Evolutionary conservation across 2,113 vertebrate genomes (phyloP).

Genomic region (Arothron firmamentum): DNA sequence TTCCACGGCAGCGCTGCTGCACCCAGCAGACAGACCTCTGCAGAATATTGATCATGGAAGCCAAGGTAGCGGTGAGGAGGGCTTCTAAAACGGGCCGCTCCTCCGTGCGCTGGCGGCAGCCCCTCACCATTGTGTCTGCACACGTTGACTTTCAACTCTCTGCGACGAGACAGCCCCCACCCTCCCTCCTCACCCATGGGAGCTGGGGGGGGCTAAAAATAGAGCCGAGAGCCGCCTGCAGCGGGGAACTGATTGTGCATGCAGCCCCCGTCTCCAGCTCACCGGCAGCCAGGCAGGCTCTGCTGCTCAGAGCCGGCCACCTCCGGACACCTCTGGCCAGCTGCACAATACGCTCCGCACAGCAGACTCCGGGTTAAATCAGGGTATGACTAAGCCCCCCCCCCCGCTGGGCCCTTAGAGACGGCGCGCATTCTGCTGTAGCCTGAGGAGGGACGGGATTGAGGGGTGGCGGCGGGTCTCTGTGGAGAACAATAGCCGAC

Average conservation of each 20-base stretch:
- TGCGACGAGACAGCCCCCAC: conserved; percentile 65
- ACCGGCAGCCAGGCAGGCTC: conserved; percentile 45
- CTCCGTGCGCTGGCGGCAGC: conserved; percentile 39
- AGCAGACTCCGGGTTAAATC: conserved; percentile 60
- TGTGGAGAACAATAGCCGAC: conserved; percentile 65
- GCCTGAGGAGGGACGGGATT: conserved; percentile 41
- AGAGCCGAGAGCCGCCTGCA: conserved; percentile 70
- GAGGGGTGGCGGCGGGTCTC: conserved; percentile 38
- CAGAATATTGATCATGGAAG: conserved; percentile 37
- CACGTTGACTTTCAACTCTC: conserved; percentile 76
- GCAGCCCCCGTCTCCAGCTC: conserved; percentile 68
- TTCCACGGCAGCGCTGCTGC: conserved; percentile 17
- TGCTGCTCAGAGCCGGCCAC: conserved; percentile 47
- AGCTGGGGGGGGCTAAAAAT: conserved; percentile 70
- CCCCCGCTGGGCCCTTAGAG: conserved; percentile 19
- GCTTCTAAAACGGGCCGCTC: conserved; percentile 30
- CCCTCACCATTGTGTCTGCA: conserved; percentile 72
- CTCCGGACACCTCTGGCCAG: conserved; percentile 54
- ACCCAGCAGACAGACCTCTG: conserved; percentile 17
- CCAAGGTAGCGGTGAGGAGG: conserved; percentile 26
- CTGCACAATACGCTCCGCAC: conserved; percentile 36
- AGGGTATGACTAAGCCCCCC: conserved; percentile 12
- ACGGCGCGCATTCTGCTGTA: conserved; percentile 38
- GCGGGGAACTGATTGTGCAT: conserved; percentile 72
- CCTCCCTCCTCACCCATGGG: conserved; percentile 56